Conservation (phyloP, 2,797 vertebrate genomes). For the Arrhamphus sclerolepis region DNA sequence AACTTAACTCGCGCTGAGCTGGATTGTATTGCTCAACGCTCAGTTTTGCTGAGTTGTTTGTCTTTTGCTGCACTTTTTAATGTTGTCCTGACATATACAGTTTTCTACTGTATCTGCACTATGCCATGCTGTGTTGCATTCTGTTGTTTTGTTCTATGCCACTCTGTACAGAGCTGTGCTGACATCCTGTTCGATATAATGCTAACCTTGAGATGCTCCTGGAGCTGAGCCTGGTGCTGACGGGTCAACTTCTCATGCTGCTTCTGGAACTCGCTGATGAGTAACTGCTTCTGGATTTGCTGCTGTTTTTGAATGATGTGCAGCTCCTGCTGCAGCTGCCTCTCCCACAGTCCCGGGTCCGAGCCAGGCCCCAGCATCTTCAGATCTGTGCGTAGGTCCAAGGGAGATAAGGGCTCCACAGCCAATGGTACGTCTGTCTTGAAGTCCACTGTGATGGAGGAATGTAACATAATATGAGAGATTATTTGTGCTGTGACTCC, state of each 20-base stretch:
- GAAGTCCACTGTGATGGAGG: constrained; percentile 85
- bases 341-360: constrained; percentile 91
- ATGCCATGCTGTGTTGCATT: constrained; percentile 43
- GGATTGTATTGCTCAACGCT: constrained; percentile 33
- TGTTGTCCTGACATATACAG: constrained; percentile 40
- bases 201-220: constrained; percentile 98
- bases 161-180: constrained; percentile 15
- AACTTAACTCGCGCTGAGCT: constrained; percentile 28
- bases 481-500: constrained; percentile 16
- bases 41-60: constrained; percentile 44
- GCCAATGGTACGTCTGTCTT: constrained; percentile 88
- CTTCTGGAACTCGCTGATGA: constrained; percentile 98
- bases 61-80: constrained; percentile 40
- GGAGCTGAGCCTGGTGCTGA: constrained; percentile 98
- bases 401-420: constrained; percentile 88
- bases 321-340: constrained; percentile 96
- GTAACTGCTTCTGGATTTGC: constrained; percentile 97
- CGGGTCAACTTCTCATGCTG: constrained; percentile 97
- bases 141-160: constrained; percentile 26
- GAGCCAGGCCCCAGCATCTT: constrained; percentile 93
- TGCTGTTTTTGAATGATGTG: constrained; percentile 98
- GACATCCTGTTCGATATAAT: constrained; percentile 28
- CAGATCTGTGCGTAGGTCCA: constrained; percentile 94
- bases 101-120: constrained; percentile 56
- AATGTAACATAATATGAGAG: constrained; percentile 14